Base-by-base conservation (phyloP, 2,888 invertebrate genomes). In the Sussaba pulchella region DNA sequence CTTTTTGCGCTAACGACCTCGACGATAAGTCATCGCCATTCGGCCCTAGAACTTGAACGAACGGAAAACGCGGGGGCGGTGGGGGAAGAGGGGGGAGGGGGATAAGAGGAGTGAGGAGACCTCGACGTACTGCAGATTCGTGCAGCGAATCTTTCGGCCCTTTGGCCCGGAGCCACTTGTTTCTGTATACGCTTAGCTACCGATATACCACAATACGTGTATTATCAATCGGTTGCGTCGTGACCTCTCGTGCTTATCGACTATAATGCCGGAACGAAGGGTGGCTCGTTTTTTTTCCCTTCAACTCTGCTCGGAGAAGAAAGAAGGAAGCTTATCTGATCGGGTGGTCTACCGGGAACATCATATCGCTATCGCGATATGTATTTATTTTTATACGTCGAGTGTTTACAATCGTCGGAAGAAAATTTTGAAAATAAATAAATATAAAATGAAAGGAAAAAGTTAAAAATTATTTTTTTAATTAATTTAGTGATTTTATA, bases 231-330 rank as follows among this genome's bases (percentile, higher is more conserved):
- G 77, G 57, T 26, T 39, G 70, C 47, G 64, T 57, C 64, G 57
- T 71, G 77, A 77, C 77, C 77, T 71, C 64, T 77, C 77, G 77
- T 71, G 70, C 57, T 77, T 71, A 71, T 77, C 45, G 39, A 64
- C 54, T 57, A 57, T 63, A 70, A 71, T 64, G 39, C 47, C 57
- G 26, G 12, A 59, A 59, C 17, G 45, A n/a, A 2, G 17, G 2
- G 57, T 36, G 1, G 24, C 31, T 41, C 24, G 5, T 1, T 57
- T 70, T 59, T 47, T 41, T 45, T 45, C 19, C 45, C 14, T 54
- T 57, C 31, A n/a, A 5, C n/a, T n/a, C n/a, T n/a, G n/a, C n/a
- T n/a, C n/a, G 4, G n/a, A 6, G 52, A 17, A 39, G 14, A 17
- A 31, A 17, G 8, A 21, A 14, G 2, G 67, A 67, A 12, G 21